Conservation (phyloP, 2,888 invertebrate species). For the Cheilosia variabilis region DNA sequence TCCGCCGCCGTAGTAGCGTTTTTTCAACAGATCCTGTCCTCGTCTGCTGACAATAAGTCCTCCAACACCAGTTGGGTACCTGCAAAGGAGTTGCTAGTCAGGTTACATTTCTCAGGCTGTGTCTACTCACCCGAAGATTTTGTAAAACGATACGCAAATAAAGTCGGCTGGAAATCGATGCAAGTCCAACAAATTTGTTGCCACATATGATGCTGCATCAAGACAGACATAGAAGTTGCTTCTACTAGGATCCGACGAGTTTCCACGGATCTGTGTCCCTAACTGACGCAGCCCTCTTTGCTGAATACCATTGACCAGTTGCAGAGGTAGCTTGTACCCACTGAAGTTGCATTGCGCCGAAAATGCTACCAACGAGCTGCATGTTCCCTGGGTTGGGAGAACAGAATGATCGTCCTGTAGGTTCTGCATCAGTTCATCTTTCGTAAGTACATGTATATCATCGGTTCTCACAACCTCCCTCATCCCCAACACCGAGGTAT, state of each 20-base stretch:
- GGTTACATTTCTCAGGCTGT: background rate
- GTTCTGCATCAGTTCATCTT: conserved; percentile 85
- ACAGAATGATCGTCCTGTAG: conserved; percentile 71
- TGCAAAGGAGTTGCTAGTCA: conserved; percentile 24
- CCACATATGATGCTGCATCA: conserved; percentile 93
- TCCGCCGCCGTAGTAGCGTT: conserved; percentile 96
- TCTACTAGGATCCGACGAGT: background rate
- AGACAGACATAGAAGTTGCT: conserved; percentile 89
- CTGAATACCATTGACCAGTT: conserved; percentile 88
- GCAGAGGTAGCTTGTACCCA: conserved; percentile 94
- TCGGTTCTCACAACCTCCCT: conserved; percentile 89
- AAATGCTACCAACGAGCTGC: conserved; percentile 90
- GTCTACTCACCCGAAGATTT: conserved; percentile 90
- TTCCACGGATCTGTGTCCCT: conserved; percentile 78
- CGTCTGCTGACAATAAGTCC: conserved; percentile 90
- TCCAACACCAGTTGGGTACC: conserved; percentile 96
- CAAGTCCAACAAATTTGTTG: conserved; percentile 91
- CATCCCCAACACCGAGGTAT: conserved; percentile 97
- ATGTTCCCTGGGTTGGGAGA: conserved; percentile 61
- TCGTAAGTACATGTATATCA: conserved; percentile 85
- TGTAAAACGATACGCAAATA: conserved; percentile 96
- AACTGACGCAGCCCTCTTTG: conserved; percentile 85
- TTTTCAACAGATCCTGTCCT: conserved; percentile 81
- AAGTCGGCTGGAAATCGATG: conserved; percentile 91
- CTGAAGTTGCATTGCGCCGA: conserved; percentile 98